Conservation (phyloP, 2,113 vertebrate genomes). For the Spea bombifrons region DNA sequence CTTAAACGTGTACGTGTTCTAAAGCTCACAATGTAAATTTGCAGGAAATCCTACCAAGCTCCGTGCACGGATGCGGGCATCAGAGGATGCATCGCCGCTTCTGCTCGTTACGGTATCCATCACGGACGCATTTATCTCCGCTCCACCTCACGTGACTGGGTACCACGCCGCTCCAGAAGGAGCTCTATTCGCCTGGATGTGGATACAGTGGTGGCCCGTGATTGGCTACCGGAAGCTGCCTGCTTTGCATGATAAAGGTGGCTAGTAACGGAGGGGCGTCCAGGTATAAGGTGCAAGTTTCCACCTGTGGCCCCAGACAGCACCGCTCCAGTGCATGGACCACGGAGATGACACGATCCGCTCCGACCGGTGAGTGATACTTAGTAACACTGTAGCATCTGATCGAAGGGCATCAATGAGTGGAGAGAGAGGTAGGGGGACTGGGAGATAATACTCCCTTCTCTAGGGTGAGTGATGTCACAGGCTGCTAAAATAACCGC, state of each 20-base stretch:
- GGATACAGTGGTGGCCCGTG: neutral
- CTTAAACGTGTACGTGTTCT: too few relatives aligned
- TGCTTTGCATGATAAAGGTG: constrained; percentile 20
- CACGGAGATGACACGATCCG: constrained; percentile 17
- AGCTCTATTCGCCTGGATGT: constrained; percentile 25
- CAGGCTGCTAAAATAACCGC: too few relatives aligned
- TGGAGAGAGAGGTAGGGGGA: too few relatives aligned
- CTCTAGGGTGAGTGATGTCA: too few relatives aligned
- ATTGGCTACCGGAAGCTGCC: neutral
- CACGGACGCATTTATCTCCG: neutral
- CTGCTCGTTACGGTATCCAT: neutral
- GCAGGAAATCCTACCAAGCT: too few relatives aligned
- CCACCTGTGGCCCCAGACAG: constrained; percentile 2
- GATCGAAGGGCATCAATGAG: too few relatives aligned
- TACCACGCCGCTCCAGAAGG: constrained; percentile 37
- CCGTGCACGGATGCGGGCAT: too few relatives aligned
- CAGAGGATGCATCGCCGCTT: too few relatives aligned
- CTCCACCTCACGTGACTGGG: constrained; percentile 24
- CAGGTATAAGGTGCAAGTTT: constrained; percentile 5
- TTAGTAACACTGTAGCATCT: neutral
- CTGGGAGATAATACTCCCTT: too few relatives aligned
- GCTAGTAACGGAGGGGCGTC: neutral
- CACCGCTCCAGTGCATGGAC: constrained; percentile 16
- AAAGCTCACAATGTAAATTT: too few relatives aligned
- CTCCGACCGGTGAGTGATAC: constrained; percentile 20